These are phyloP conservation scores for Xerus inauris DNA, from an alignment of 2,113 vertebrate genomes.

Conservation along the genomic window DNA sequence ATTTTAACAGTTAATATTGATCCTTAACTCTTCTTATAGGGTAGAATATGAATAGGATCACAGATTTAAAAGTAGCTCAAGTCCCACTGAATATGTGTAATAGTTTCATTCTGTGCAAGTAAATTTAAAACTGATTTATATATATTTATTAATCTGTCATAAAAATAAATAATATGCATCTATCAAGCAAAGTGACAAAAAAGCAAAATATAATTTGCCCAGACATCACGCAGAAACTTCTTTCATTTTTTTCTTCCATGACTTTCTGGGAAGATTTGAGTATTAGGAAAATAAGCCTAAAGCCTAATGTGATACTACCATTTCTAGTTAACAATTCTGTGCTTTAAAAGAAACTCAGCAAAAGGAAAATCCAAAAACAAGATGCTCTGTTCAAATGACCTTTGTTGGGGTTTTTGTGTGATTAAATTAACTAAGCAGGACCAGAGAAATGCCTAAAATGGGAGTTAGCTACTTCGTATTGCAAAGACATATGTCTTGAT, in stretches of 20 bases:
- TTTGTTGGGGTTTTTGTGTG: conserved; percentile 11
- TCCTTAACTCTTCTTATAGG: neutral
- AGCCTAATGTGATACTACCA: neutral
- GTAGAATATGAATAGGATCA: neutral
- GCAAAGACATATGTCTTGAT: conserved; percentile 47
- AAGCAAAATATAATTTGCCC: neutral
- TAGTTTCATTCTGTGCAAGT: neutral
- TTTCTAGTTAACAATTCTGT: neutral
- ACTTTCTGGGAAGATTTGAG: neutral
- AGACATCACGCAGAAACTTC: neutral
- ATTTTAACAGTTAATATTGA: neutral
- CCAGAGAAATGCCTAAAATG: neutral
- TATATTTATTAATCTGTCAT: neutral
- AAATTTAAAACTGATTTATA: neutral
- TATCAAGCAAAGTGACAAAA: neutral
- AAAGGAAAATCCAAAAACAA: neutral
- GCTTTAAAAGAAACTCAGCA: neutral
- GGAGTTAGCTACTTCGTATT: neutral
- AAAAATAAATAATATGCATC: neutral
- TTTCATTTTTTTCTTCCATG: neutral
- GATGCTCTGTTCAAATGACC: neutral
- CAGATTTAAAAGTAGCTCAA: neutral
- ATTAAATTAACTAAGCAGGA: conserved; percentile 17
- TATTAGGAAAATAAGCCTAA: neutral
- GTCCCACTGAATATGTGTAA: neutral